phyloP scores from a whole-genome alignment of 2,113 vertebrate genomes.

The Uria aalge region DNA sequence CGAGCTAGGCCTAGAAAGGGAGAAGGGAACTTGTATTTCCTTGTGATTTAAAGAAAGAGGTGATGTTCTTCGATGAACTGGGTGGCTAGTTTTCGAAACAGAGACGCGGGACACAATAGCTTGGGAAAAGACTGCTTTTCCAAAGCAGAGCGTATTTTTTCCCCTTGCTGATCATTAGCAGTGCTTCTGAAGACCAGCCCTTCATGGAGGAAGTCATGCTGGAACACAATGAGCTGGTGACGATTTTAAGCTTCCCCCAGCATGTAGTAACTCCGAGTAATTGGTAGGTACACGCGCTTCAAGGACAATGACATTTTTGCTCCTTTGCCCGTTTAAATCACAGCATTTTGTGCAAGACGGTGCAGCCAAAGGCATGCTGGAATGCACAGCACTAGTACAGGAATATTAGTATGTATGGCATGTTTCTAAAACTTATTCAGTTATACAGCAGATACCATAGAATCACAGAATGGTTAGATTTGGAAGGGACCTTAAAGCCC shows the following conservation, averaged over 20 bases:
- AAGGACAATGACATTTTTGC: background rate
- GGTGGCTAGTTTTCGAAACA: background rate
- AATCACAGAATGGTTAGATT: background rate
- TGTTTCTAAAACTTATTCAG: background rate
- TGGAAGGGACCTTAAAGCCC: background rate
- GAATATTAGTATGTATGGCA: accelerated
- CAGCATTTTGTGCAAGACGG: background rate
- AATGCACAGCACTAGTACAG: background rate
- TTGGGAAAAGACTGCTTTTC: background rate
- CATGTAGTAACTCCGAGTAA: background rate
- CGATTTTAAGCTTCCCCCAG: slow-evolving; percentile 6
- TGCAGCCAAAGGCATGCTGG: background rate
- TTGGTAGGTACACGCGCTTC: background rate
- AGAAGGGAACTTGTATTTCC: background rate
- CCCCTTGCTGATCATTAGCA: background rate
- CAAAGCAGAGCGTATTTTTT: background rate
- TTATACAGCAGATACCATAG: background rate
- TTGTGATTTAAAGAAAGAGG: background rate
- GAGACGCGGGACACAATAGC: background rate
- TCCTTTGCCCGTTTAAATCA: background rate
- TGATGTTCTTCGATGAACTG: background rate
- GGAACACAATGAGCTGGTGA: background rate
- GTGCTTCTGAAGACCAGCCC: background rate
- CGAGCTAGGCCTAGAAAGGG: background rate
- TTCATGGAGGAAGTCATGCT: slow-evolving; percentile 4